Conservation (phyloP, 2,797 vertebrate genomes). For the Podargus strigoides region DNA sequence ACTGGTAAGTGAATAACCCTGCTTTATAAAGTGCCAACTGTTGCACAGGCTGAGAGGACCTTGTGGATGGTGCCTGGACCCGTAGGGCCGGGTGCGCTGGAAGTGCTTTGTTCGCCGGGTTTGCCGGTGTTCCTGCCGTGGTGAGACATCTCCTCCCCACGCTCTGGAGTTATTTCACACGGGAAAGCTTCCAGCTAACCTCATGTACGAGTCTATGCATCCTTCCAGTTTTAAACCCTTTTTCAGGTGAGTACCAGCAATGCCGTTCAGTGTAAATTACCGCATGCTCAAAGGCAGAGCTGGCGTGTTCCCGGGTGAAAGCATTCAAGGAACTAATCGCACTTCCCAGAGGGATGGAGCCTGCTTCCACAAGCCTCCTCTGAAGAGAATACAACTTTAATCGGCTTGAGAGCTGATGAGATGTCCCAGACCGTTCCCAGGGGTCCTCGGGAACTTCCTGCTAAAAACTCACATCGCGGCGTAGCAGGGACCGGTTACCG, state of each 20-base stretch:
- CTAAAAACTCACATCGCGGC: not conserved
- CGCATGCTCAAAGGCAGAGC: not conserved
- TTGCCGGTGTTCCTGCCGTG: not conserved
- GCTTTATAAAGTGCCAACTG: not conserved
- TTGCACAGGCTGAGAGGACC: not conserved
- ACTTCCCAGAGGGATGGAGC: not conserved
- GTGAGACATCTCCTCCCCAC: not conserved
- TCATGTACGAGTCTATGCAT: rapidly evolving
- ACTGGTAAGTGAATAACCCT: not conserved
- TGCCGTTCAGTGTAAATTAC: not conserved
- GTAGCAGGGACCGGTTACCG: not conserved
- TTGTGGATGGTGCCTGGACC: not conserved
- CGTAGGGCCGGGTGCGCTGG: rapidly evolving
- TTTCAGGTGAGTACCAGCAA: not conserved
- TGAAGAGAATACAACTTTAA: not conserved
- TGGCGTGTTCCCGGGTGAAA: not conserved
- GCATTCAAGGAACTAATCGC: not conserved
- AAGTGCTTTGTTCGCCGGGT: rapidly evolving
- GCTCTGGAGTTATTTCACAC: not conserved
- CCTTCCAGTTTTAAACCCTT: not conserved
- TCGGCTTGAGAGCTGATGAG: not conserved
- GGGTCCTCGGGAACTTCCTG: not conserved
- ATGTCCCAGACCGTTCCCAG: not conserved
- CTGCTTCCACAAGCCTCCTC: not conserved
- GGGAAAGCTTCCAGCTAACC: not conserved